Conservation (phyloP, 2,888 invertebrate species). For the Pristionchus exspectatus region DNA sequence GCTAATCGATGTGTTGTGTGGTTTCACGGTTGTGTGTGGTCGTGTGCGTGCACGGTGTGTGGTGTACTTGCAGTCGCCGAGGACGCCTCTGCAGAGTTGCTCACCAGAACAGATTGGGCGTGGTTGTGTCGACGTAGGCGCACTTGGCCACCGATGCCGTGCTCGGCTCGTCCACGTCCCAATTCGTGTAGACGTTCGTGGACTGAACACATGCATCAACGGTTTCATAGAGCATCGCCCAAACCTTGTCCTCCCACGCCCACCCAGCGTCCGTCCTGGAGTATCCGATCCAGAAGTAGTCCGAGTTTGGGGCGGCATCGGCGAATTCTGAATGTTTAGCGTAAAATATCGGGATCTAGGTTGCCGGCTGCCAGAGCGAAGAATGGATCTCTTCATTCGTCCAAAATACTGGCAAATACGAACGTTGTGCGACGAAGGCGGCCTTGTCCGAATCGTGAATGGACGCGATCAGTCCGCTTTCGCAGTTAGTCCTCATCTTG, state of each 20-base stretch:
- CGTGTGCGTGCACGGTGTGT: slow-evolving; percentile 41
- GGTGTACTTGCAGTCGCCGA: slow-evolving; percentile 28
- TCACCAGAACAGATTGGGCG: not conserved
- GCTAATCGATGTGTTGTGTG: not conserved
- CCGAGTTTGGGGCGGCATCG: not conserved
- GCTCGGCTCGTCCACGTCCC: not conserved
- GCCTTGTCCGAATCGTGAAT: not conserved
- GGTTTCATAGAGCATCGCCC: no score
- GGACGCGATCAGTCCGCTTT: not conserved
- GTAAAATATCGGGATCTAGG: no score
- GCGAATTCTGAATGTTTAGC: not conserved
- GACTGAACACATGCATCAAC: not conserved
- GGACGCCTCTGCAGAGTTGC: not conserved
- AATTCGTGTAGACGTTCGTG: not conserved
- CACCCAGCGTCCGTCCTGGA: not conserved
- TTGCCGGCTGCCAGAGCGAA: no score
- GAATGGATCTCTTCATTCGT: no score
- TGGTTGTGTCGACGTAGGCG: not conserved
- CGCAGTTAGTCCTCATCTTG: not conserved
- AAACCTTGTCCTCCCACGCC: not conserved
- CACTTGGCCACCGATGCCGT: not conserved
- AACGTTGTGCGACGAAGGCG: not conserved
- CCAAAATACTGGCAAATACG: no score
- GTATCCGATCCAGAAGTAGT: slow-evolving; percentile 10
- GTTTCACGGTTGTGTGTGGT: not conserved